Percentiles rank a stretch among this genome's conserved stretches.
These are phyloP conservation scores for Xerus rutilus DNA, from an alignment of 2,797 vertebrate genomes.

Conservation along the genomic window DNA sequence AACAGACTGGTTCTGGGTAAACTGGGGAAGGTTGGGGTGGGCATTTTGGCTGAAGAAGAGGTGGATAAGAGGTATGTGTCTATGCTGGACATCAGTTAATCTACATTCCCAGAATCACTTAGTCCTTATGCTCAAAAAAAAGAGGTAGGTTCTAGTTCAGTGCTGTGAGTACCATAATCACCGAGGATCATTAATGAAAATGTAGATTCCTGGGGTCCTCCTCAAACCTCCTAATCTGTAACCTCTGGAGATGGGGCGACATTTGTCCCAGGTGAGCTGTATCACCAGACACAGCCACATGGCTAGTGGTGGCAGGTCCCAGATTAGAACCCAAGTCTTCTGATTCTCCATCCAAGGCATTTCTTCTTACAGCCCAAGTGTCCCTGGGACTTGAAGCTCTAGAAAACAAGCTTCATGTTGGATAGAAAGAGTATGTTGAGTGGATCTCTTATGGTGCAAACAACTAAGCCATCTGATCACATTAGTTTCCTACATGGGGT, in stretches of 20 bases:
- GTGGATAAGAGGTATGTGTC: not conserved
- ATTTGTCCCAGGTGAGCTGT: not conserved
- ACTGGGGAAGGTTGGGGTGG: not conserved
- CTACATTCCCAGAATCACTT: not conserved
- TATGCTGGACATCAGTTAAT: not conserved
- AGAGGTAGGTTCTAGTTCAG: not conserved
- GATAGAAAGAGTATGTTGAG: not conserved
- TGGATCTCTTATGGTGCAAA: not conserved
- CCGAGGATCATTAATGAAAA: not conserved
- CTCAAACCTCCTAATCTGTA: not conserved
- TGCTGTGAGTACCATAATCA: not conserved
- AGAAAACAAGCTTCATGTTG: not conserved
- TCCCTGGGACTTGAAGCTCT: not conserved
- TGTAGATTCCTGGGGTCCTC: not conserved
- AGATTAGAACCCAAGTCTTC: not conserved
- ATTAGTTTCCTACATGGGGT: not conserved
- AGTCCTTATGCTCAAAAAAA: constrained; percentile 25
- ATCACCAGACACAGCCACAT: not conserved
- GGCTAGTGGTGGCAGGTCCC: not conserved
- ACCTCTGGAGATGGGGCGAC: not conserved
- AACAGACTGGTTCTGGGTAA: not conserved
- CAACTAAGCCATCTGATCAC: not conserved
- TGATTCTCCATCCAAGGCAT: not conserved
- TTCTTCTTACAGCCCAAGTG: not conserved
- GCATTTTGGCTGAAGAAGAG: not conserved